These are phyloP conservation scores for Sylvilagus floridanus DNA, from an alignment of 2,797 vertebrate genomes.

Conservation along the genomic window DNA sequence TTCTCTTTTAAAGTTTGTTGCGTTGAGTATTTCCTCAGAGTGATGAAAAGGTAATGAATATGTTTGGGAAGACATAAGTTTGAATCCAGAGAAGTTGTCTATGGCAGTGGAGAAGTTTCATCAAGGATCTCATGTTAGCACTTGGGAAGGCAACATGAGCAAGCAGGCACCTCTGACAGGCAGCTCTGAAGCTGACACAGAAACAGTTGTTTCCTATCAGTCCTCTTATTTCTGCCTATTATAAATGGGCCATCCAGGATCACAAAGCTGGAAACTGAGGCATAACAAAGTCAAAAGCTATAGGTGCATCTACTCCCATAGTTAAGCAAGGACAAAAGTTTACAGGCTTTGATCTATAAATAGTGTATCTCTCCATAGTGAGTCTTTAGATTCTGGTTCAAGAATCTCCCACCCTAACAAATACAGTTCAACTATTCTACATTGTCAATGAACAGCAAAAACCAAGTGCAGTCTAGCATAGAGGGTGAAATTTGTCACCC, in stretches of 20 bases:
- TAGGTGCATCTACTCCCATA: not conserved
- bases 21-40: no score
- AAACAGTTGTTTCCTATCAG: not conserved
- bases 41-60: no score
- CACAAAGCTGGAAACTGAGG: not conserved
- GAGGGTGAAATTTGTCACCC: not conserved
- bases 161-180: not conserved
- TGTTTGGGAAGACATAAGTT: no score
- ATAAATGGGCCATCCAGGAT: not conserved
- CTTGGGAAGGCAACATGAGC: not conserved
- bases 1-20: no score
- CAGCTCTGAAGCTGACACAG: not conserved
- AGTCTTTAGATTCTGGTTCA: not conserved
- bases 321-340: not conserved
- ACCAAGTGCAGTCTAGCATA: not conserved
- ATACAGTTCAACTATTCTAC: not conserved
- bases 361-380: not conserved
- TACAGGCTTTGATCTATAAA: not conserved
- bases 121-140: not conserved
- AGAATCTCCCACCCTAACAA: not conserved
- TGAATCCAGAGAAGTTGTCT: not conserved
- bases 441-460: not conserved
- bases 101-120: not conserved
- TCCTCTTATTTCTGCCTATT: not conserved
- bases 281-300: not conserved